These are phyloP conservation scores for Polydrusus tereticollis DNA, from an alignment of 2,888 invertebrate species.

Conservation along the genomic window DNA sequence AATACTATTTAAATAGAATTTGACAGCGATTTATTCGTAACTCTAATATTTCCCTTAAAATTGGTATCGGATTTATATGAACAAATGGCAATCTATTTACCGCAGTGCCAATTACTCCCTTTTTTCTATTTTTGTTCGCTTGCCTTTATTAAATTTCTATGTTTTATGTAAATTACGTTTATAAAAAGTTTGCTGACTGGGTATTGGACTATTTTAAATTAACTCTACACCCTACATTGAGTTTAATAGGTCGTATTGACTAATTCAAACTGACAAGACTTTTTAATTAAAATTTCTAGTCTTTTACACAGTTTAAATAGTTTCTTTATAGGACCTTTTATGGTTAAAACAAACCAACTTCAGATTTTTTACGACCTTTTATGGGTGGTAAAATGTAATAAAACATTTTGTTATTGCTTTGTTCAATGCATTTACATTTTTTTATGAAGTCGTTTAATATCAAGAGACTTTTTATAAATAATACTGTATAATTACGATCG, in stretches of 20 bases:
- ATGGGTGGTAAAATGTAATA: too few relatives aligned
- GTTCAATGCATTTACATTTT: too few relatives aligned
- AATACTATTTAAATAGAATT: background rate
- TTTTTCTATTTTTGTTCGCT: slow-evolving; percentile 14
- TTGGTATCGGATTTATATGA: slow-evolving; percentile 1
- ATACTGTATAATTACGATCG: too few relatives aligned
- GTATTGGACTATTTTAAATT: background rate
- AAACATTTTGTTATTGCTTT: too few relatives aligned
- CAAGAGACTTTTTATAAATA: too few relatives aligned
- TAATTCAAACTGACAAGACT: background rate
- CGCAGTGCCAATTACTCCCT: slow-evolving; percentile 5
- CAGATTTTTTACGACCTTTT: too few relatives aligned
- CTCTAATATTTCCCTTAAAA: background rate
- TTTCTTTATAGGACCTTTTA: too few relatives aligned
- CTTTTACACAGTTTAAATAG: too few relatives aligned
- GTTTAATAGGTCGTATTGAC: background rate
- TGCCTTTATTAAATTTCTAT: slow-evolving; percentile 19
- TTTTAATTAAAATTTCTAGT: too few relatives aligned
- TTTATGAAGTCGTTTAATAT: too few relatives aligned
- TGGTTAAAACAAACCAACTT: too few relatives aligned
- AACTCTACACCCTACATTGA: background rate
- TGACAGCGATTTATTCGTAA: background rate
- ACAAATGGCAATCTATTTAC: slow-evolving; percentile 30
- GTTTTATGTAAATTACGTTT: slow-evolving; percentile 11
- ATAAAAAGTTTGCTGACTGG: background rate